phyloP scores from a whole-genome alignment of 1,140 invertebrate genomes.

The Cyclargus thomasi region DNA sequence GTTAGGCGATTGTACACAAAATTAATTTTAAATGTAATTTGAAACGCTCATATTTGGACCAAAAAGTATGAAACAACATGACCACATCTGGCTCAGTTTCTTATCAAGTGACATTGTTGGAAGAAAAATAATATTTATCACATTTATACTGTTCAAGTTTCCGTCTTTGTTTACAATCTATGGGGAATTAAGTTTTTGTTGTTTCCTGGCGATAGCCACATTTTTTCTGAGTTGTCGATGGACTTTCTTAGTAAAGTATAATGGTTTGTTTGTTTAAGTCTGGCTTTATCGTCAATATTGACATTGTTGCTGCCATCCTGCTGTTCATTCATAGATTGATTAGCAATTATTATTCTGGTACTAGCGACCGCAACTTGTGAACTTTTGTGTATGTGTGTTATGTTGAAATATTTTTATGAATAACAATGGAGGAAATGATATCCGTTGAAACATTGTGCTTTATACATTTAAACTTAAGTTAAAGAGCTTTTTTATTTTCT shows the following conservation, averaged over 20 bases:
- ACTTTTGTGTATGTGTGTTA: no score
- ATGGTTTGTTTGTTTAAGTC: slow-evolving; percentile 6
- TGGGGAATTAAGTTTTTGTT: slow-evolving; percentile 41
- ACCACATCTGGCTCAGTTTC: slow-evolving; percentile 54
- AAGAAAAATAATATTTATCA: slow-evolving; percentile 64
- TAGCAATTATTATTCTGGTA: no score
- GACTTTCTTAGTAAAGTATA: slow-evolving; percentile 15
- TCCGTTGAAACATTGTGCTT: no score
- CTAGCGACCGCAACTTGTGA: no score
- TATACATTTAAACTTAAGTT: no score
- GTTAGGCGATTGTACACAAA: no score
- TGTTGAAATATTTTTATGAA: no score
- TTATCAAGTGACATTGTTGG: slow-evolving; percentile 62
- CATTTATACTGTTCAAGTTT: slow-evolving; percentile 44
- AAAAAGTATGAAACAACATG: neutral
- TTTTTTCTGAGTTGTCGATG: slow-evolving; percentile 8
- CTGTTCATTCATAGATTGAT: no score
- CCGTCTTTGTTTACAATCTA: slow-evolving; percentile 54
- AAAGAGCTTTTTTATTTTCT: no score
- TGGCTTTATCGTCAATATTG: neutral
- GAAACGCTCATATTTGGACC: slow-evolving; percentile 24
- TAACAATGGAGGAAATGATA: no score
- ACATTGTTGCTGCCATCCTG: neutral
- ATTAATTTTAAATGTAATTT: neutral
- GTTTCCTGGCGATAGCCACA: slow-evolving; percentile 40